These are phyloP conservation scores for Mus pahari DNA, from an alignment of 2,113 vertebrate genomes.

Conservation along the genomic window DNA sequence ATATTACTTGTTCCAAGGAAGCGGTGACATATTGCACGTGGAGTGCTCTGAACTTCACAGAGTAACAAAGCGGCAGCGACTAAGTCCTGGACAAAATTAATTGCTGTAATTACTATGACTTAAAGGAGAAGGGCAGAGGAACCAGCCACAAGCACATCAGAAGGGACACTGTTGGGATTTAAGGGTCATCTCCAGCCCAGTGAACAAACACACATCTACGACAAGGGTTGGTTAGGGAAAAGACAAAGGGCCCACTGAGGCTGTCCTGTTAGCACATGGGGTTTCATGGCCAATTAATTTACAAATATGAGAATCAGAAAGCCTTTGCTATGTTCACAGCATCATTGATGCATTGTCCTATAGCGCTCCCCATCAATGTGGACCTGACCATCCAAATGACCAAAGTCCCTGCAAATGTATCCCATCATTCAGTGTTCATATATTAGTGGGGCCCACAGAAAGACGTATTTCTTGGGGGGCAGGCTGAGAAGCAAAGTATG, in stretches of 20 bases:
- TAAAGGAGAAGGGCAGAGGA: background rate
- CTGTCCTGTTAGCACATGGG: background rate
- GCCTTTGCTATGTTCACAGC: background rate
- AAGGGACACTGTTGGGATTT: background rate
- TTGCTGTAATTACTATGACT: slow-evolving; percentile 15
- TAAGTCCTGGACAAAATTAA: background rate
- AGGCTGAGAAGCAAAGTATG: background rate
- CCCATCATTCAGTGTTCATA: background rate
- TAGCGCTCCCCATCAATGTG: background rate
- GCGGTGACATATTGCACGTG: background rate
- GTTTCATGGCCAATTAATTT: background rate
- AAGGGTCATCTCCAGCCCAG: background rate
- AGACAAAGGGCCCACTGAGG: background rate
- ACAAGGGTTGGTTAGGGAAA: background rate
- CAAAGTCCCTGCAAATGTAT: background rate
- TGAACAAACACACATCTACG: background rate
- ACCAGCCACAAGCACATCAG: background rate
- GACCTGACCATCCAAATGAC: background rate
- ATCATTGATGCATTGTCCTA: background rate
- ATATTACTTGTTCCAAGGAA: background rate
- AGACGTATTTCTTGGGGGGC: background rate
- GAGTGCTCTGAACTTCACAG: background rate
- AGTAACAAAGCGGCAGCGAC: background rate
- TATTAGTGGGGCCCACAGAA: background rate
- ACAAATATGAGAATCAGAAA: background rate